Evolutionary conservation across 2,113 vertebrate genomes (phyloP), one percentile per base, ranked within the genome.

Genomic region (Forbesichthys papilliferus): DNA sequence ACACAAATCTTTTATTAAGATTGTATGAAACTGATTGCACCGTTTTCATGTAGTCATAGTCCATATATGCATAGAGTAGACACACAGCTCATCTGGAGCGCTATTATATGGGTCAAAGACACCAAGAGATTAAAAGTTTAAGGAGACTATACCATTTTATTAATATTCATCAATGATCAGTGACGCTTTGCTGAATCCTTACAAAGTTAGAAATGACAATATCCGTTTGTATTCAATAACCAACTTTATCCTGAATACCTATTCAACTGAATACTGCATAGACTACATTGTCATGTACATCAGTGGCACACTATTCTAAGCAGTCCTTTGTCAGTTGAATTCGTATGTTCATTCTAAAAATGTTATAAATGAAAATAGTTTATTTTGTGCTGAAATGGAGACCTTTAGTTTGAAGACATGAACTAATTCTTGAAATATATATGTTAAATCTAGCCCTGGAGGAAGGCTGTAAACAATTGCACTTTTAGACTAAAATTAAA

Each of bases 151-250:
- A 56, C 27, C 27, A 46, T 81, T 81, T 57, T 71, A 82, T 80
- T 72, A 73, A 74, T 55, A 46, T 66, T 74, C 27, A 27, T 27
- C 27, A 27, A 2, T 27, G 27, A 27, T 27, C 47, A 69, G 16
- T 77, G 66, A 66, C 2, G 5, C 73, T 66, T 68, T 27, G 27
- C 27, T 27, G 27, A 27, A 76, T 61, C 66, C 48, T 60, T 46
- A 64, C 75, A 70, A 66, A 7, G 20, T 49, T 55, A 71, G 66
- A 63, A 55, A 79, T 73, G 68, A 75, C 76, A 55, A 34, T 75
- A 34, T 78, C 69, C 12, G 61, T 20, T 77, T 57, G 18, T 48
- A 52, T 69, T 75, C 65, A 64, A 66, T 69, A 68, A 55, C 68
- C 59, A 68, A 55, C 68, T 56, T 42, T 67, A 68, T 48, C 27